A percentile compares a stretch with the other conserved stretches of the same genome.
Evolutionary conservation across 2,888 invertebrate species (phyloP).

Genomic region (Lepidocyrtoides sp.): DNA sequence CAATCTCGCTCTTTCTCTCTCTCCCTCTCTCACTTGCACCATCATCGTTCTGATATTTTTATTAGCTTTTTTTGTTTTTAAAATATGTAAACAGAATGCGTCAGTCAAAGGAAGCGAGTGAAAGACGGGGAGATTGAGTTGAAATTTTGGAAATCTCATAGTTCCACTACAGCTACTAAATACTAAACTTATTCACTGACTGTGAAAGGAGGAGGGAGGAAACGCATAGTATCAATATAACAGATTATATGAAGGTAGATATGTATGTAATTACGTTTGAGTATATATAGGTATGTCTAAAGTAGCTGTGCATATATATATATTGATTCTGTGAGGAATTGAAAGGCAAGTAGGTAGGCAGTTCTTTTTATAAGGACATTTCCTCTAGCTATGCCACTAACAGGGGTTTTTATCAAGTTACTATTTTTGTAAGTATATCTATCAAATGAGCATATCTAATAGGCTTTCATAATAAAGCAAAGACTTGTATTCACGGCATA

Average conservation of each 20-base stretch:
- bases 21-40: neutral
- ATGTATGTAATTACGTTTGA: too few species aligned
- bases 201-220: too few species aligned
- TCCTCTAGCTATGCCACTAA: conserved; percentile 7
- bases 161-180: conserved; percentile 47
- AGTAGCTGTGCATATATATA: too few species aligned
- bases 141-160: conserved; percentile 64
- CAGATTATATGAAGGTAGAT: too few species aligned
- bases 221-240: too few species aligned
- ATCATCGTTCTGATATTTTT: conserved; percentile 55
- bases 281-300: too few species aligned
- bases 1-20: neutral
- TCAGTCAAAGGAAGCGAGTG: conserved; percentile 65
- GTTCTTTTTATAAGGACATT: neutral
- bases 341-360: conserved; percentile 13
- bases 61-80: conserved; percentile 50
- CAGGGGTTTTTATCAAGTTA: neutral
- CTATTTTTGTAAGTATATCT: neutral
- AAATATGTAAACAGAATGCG: conserved; percentile 69
- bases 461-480: too few species aligned
- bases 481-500: neutral
- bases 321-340: neutral
- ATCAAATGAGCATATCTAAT: neutral
- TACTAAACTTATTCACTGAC: conserved; percentile 51
- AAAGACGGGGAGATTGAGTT: conserved; percentile 19